These are phyloP conservation scores for Loripinus fragilis DNA, from an alignment of 2,888 invertebrate species.

Conservation along the genomic window DNA sequence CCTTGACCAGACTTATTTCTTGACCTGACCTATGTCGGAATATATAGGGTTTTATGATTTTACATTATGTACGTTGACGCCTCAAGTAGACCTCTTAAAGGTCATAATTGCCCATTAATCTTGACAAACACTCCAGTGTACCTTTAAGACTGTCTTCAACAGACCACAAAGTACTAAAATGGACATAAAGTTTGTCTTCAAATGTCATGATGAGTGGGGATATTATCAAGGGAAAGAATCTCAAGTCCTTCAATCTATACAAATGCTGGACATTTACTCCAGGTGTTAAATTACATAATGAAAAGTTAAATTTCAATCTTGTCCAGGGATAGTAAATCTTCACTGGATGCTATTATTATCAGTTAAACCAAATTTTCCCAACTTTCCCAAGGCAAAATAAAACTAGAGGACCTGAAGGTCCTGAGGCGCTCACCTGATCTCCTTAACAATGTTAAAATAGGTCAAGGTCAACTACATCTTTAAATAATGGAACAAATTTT, in stretches of 20 bases:
- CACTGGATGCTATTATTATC: no score
- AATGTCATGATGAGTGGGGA: slow-evolving; percentile 7
- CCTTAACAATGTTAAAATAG: no score
- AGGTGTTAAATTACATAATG: slow-evolving; percentile 17
- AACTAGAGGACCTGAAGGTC: no score
- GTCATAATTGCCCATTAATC: slow-evolving; percentile 14
- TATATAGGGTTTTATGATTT: no score
- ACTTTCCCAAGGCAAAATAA: no score
- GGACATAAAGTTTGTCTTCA: slow-evolving; percentile 17
- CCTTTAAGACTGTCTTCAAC: slow-evolving; percentile 10
- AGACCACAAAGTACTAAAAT: slow-evolving; percentile 2
- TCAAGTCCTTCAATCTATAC: slow-evolving; percentile 10
- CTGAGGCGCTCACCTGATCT: no score
- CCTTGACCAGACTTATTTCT: no score
- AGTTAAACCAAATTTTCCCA: no score
- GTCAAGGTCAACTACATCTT: no score
- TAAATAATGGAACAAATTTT: no score
- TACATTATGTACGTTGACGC: neutral
- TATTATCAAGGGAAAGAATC: neutral
- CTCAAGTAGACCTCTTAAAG: neutral
- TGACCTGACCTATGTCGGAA: no score
- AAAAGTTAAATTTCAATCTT: neutral
- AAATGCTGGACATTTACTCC: slow-evolving; percentile 7
- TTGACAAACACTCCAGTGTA: neutral
- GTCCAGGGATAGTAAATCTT: slow-evolving; percentile 1